Percentiles rank a stretch among this genome's conserved stretches.
phyloP scores from a whole-genome alignment of 2,113 vertebrate genomes.

The Pao palembangensis region DNA sequence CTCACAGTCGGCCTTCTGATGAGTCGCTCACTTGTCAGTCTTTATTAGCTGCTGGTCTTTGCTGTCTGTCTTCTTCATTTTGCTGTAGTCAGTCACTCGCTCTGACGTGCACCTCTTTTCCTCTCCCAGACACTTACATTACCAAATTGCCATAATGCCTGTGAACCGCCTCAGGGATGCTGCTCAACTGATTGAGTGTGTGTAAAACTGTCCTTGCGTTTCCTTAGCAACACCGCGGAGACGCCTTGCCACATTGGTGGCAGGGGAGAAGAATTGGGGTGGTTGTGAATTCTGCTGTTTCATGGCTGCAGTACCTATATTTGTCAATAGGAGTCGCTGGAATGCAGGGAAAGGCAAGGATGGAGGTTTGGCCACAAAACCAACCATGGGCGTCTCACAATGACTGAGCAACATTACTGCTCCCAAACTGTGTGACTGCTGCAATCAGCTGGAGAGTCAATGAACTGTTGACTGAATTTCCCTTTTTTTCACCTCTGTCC shows the following conservation, averaged over 20 bases:
- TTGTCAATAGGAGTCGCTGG: slow-evolving; percentile 57
- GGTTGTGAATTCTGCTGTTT: slow-evolving; percentile 64
- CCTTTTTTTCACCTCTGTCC: slow-evolving; percentile 4
- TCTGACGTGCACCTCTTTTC: slow-evolving; percentile 26
- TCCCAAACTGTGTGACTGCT: slow-evolving; percentile 32
- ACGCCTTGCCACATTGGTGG: slow-evolving; percentile 45
- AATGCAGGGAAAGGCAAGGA: slow-evolving; percentile 42
- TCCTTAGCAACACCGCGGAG: slow-evolving; percentile 55
- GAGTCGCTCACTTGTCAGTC: slow-evolving; percentile 32
- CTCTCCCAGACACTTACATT: slow-evolving; percentile 8
- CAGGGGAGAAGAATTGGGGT: slow-evolving; percentile 14
- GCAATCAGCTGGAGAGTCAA: slow-evolving; percentile 53
- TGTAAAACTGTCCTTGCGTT: slow-evolving; percentile 55
- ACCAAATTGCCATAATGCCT: slow-evolving; percentile 43
- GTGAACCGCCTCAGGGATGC: slow-evolving; percentile 40
- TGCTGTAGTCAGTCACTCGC: slow-evolving; percentile 28
- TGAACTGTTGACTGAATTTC: slow-evolving; percentile 52
- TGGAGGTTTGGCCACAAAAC: neutral
- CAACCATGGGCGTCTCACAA: slow-evolving; percentile 15
- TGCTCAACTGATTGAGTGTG: slow-evolving; percentile 46
- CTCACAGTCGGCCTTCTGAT: slow-evolving; percentile 6
- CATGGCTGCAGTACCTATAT: slow-evolving; percentile 51
- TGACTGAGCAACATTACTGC: slow-evolving; percentile 45
- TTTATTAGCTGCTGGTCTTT: slow-evolving; percentile 34
- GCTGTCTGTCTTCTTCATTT: slow-evolving; percentile 29